Evolutionary conservation across 1,140 invertebrate species (phyloP).

Genomic region (Rhopalosiphum padi): DNA sequence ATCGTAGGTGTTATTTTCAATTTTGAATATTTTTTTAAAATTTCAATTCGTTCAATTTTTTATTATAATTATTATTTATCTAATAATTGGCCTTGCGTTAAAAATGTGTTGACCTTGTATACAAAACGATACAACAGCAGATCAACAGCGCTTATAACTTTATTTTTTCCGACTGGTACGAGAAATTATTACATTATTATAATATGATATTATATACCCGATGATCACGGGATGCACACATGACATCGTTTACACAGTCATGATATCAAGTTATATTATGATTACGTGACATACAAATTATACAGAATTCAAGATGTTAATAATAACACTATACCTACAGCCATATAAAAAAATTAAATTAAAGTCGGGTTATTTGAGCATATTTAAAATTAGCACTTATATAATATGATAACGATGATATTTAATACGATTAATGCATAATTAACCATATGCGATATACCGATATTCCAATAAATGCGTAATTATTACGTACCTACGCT

Average conservation of each 20-base stretch:
- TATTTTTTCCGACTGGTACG: neutral
- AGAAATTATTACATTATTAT: neutral
- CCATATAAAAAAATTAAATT: neutral
- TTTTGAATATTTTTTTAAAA: neutral
- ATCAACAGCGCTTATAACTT: neutral
- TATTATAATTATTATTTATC: neutral
- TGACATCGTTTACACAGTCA: neutral
- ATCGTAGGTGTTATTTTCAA: neutral
- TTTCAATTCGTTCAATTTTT: neutral
- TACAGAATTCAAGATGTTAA: neutral
- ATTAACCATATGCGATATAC: neutral
- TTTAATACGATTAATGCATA: neutral
- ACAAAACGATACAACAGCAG: neutral
- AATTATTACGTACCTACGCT: neutral
- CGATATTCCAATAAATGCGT: neutral
- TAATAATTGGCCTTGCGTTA: neutral
- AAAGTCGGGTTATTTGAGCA: neutral
- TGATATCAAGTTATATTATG: neutral
- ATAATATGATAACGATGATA: conserved; percentile 19
- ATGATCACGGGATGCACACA: conserved; percentile 4
- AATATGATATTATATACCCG: neutral
- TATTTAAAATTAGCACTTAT: neutral
- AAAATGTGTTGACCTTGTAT: neutral
- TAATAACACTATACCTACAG: neutral
- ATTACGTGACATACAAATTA: neutral